Base-by-base conservation (phyloP, 2,797 vertebrate genomes). In the Thunnus albacares region DNA sequence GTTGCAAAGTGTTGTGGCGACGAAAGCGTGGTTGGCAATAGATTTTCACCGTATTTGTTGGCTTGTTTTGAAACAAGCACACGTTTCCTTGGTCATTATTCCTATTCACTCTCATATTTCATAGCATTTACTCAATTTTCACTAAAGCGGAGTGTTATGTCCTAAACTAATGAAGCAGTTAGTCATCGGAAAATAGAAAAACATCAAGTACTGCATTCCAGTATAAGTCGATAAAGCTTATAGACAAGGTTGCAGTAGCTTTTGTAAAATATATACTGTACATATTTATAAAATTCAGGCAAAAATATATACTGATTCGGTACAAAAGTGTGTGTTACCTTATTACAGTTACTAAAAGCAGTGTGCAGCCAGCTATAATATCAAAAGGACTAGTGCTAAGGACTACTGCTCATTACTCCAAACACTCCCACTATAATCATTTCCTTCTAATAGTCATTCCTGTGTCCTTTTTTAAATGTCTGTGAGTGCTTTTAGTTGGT, bases 111-210 rank as follows among this genome's bases (percentile, higher is more conserved):
- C 26, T 57, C 26, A 52, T 22, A 82, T 88, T 87, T 86, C 61
- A 73, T 30, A 61, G 51, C 61, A 69, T 84, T 85, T 80, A 80
- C 51, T 88, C 12, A 67, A 43, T 69, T 86, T 73, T 70, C 63
- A 88, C 74, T 70, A 80, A 51, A 73, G 61, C 33, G 24, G 38
- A 68, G 69, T 77, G 10, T 71, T 76, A n/a, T 35, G 7, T 70
- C 65, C 22, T 4, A 43, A 56, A 55, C 53, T 77, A 63, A 79
- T 74, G 58, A n/a, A 75, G 77, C 66, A 47, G 69, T n/a, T 43
- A 69, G 68, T 70, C 71, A 75, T 62, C 11, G 45, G 17, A 75
- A 74, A 70, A 83, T 13, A 65, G 10, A 65, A 43, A 63, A 18
- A 75, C 45, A 74, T 35, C n/a, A 0, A 77, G 38, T 33, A 13